phyloP scores from a whole-genome alignment of 2,113 vertebrate genomes.

The Oceanites oceanicus region DNA sequence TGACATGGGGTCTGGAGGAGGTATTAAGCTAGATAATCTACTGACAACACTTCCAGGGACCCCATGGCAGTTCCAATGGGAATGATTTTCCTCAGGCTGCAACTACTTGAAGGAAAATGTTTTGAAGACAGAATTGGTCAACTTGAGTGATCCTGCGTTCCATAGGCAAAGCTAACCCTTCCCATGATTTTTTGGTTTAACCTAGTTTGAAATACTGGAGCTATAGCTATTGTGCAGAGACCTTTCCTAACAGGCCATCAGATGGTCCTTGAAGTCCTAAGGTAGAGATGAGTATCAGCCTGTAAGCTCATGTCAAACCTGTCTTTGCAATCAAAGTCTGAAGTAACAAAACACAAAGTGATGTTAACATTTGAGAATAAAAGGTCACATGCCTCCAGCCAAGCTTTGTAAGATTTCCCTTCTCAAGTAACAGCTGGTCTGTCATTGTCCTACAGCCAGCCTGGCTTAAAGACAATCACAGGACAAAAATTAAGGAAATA shows the following conservation, averaged over 20 bases:
- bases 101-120: not conserved
- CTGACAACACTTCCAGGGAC: not conserved
- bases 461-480: not conserved
- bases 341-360: not conserved
- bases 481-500: not conserved
- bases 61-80: not conserved
- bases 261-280: not conserved
- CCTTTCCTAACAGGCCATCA: not conserved
- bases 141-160: fast-evolving
- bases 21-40: not conserved
- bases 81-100: not conserved
- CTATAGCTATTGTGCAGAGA: not conserved
- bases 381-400: not conserved
- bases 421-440: not conserved
- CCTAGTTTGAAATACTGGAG: not conserved
- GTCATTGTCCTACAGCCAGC: not conserved
- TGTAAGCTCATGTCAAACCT: not conserved
- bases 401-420: not conserved
- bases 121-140: not conserved
- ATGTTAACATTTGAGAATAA: not conserved
- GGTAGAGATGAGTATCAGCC: not conserved
- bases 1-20: not conserved
- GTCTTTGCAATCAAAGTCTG: not conserved
- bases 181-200: not conserved
- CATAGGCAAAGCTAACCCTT: not conserved